Conservation (phyloP, 1,140 invertebrate species). For the Bombus picipes region DNA sequence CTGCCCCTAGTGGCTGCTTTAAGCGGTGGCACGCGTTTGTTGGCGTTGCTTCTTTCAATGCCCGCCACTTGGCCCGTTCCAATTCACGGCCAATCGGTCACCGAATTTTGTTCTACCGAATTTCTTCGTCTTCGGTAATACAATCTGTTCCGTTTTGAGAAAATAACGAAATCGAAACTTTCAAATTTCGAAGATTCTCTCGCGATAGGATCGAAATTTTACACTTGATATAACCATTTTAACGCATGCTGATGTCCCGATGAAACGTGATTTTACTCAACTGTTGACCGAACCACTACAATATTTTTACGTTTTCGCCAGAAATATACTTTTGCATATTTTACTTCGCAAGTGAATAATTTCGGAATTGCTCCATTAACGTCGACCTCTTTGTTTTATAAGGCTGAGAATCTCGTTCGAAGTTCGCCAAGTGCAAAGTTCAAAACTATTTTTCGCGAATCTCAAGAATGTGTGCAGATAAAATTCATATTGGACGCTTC, state of each 20-base stretch:
- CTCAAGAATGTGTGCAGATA: neutral
- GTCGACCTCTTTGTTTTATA: neutral
- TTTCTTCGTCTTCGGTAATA: neutral
- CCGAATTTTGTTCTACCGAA: neutral
- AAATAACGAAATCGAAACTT: neutral
- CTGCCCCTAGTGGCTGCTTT: neutral
- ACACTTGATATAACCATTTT: neutral
- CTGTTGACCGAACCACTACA: neutral
- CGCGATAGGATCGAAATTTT: neutral
- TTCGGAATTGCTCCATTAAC: neutral
- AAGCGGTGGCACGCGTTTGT: neutral
- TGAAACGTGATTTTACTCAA: neutral
- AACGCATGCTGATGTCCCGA: neutral
- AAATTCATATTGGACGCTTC: neutral
- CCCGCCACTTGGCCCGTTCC: neutral
- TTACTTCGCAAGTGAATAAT: neutral
- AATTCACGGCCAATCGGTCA: neutral
- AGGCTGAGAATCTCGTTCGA: no score
- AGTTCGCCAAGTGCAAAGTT: constrained; percentile 3
- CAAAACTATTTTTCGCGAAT: neutral
- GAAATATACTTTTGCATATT: neutral
- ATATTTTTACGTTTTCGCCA: neutral
- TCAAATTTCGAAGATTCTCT: neutral
- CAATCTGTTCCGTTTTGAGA: fast-evolving
- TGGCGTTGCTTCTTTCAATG: neutral